phyloP scores from a whole-genome alignment of 23 tunicate genomes.

The Clavelina lepadiformis region DNA sequence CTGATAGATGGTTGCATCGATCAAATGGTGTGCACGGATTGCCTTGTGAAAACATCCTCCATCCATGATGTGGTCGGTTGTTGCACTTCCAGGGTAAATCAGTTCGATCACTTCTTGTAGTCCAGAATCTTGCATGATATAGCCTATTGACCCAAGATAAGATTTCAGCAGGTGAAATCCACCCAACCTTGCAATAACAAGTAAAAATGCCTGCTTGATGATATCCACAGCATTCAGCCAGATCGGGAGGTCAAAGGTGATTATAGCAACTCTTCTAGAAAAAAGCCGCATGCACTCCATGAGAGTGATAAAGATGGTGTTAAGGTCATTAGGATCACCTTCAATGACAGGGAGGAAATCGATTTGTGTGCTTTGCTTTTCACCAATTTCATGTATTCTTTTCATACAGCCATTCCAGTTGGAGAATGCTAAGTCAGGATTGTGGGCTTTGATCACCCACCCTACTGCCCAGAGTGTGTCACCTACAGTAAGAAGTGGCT shows the following conservation, averaged over 20 bases:
- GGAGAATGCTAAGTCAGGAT: too few relatives aligned
- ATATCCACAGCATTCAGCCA: too few relatives aligned
- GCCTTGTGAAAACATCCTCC: neutral
- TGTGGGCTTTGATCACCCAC: conserved; percentile 1
- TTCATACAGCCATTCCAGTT: too few relatives aligned
- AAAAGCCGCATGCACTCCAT: neutral
- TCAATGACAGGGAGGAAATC: conserved; percentile 1
- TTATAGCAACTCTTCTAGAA: neutral
- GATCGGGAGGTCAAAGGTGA: neutral
- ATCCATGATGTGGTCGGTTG: neutral
- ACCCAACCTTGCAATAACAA: too few relatives aligned
- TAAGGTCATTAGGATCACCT: conserved; percentile 1
- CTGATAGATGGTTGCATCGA: conserved; percentile 1
- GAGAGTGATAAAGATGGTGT: neutral
- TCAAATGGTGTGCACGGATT: neutral
- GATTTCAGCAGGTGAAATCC: neutral
- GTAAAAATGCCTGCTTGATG: too few relatives aligned
- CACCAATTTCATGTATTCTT: neutral
- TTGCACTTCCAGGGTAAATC: neutral
- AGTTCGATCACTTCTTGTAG: neutral
- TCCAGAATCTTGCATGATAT: neutral
- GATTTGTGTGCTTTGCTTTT: too few relatives aligned
- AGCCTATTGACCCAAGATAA: neutral
- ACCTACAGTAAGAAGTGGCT: neutral
- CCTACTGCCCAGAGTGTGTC: too few relatives aligned